These are phyloP conservation scores for Caerostris darwini DNA, from an alignment of 1,140 invertebrate genomes.

Conservation along the genomic window DNA sequence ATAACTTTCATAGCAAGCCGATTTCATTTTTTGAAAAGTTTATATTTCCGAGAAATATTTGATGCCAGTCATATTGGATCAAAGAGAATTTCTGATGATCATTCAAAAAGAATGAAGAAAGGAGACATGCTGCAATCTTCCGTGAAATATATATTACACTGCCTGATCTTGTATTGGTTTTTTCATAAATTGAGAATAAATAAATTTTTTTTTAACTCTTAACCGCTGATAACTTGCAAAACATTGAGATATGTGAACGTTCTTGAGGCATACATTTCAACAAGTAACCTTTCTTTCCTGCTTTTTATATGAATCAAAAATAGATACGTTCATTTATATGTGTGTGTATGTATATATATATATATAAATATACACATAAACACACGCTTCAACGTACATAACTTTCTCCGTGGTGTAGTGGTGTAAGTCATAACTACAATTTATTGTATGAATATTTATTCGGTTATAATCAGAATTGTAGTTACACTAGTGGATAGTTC, in stretches of 20 bases:
- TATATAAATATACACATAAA: too few species aligned
- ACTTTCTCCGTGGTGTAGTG: too few species aligned
- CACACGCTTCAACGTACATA: too few species aligned
- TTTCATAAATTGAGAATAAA: constrained; percentile 16
- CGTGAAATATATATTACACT: not conserved
- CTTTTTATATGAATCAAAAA: constrained; percentile 72
- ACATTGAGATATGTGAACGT: not conserved
- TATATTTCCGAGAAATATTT: not conserved
- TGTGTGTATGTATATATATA: too few species aligned
- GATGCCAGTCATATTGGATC: not conserved
- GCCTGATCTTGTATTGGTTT: not conserved
- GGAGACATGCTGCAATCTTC: not conserved
- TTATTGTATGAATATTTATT: too few species aligned
- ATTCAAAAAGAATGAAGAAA: not conserved
- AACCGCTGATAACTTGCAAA: constrained; percentile 59
- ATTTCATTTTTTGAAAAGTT: not conserved
- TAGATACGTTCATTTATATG: constrained; percentile 59
- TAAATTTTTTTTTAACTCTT: not conserved
- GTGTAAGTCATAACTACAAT: too few species aligned
- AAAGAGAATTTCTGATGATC: not conserved
- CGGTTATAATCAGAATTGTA: too few species aligned
- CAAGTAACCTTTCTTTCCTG: not conserved
- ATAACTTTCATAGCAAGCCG: not conserved
- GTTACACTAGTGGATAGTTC: too few species aligned
- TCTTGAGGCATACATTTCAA: not conserved